Percentiles rank a stretch among this genome's conserved stretches.
Evolutionary conservation across 2,888 invertebrate species (phyloP).

Genomic region (Halictus quadricinctus): DNA sequence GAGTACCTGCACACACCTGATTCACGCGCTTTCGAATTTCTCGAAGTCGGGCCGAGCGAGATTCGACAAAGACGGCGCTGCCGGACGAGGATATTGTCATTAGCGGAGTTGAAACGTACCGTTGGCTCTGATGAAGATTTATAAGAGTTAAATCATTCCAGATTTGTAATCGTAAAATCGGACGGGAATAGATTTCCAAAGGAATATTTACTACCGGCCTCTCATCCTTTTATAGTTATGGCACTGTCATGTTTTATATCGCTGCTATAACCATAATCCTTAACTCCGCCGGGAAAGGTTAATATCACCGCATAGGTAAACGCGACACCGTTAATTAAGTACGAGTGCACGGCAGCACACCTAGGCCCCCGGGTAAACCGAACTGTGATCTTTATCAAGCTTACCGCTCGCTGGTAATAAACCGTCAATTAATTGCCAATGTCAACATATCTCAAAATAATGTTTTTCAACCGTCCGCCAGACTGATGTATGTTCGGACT

Average conservation of each 20-base stretch:
- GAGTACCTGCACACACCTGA: neutral
- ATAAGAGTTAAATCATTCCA: constrained; percentile 22
- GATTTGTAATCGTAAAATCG: constrained; percentile 29
- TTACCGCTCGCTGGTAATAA: neutral
- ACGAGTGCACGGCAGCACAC: neutral
- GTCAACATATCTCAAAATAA: neutral
- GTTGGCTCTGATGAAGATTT: constrained; percentile 26
- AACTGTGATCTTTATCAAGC: constrained; percentile 15
- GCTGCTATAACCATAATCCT: constrained; percentile 42
- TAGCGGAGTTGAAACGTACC: neutral
- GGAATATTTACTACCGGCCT: constrained; percentile 25
- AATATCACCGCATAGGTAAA: constrained; percentile 24
- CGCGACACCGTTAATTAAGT: constrained; percentile 43
- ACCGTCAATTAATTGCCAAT: neutral
- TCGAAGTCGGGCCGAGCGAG: neutral
- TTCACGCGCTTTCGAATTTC: neutral
- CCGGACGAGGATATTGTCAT: neutral
- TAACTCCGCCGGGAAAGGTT: constrained; percentile 20
- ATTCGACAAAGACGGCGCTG: neutral
- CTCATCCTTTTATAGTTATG: constrained; percentile 30
- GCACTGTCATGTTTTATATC: constrained; percentile 30
- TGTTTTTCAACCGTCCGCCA: neutral
- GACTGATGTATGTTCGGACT: neutral
- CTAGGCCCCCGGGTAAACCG: constrained; percentile 7
- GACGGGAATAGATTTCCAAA: constrained; percentile 27